These are phyloP conservation scores for Denticeps clupeoides DNA, from an alignment of 2,797 vertebrate species.

Conservation along the genomic window DNA sequence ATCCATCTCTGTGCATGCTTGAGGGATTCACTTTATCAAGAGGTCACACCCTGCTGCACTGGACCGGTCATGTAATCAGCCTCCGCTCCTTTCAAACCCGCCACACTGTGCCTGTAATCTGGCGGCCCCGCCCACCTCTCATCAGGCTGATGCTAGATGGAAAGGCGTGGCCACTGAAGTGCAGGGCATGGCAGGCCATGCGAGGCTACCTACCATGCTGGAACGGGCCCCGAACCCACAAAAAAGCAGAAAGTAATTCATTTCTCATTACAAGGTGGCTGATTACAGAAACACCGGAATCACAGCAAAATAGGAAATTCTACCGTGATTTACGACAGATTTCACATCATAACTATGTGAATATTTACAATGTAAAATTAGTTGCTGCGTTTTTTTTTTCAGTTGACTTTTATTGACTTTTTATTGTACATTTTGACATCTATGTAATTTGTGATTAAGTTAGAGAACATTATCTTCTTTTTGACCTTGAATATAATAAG, in stretches of 20 bases:
- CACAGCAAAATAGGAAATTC: too few species aligned
- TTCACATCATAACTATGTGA: too few species aligned
- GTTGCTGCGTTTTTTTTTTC: too few species aligned
- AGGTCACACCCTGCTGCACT: constrained; percentile 32
- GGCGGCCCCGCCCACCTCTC: background rate
- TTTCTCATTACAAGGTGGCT: too few species aligned
- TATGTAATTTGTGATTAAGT: too few species aligned
- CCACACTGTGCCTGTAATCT: constrained; percentile 24
- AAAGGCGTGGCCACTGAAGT: background rate
- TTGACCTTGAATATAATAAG: too few species aligned
- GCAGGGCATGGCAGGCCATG: background rate
- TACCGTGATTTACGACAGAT: too few species aligned
- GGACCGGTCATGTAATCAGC: constrained; percentile 37
- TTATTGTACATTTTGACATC: too few species aligned
- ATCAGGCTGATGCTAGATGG: background rate
- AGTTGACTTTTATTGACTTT: too few species aligned
- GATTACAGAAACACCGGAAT: too few species aligned
- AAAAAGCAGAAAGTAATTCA: background rate
- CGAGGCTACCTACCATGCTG: background rate
- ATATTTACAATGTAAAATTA: too few species aligned
- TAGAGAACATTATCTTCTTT: too few species aligned
- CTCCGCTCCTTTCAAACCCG: constrained; percentile 34
- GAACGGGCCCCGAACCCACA: background rate
- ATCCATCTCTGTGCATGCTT: constrained; percentile 20
- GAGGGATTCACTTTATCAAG: constrained; percentile 40